These are phyloP conservation scores for Brachionus sp. DNA, from an alignment of 1,140 invertebrate genomes.

Conservation along the genomic window DNA sequence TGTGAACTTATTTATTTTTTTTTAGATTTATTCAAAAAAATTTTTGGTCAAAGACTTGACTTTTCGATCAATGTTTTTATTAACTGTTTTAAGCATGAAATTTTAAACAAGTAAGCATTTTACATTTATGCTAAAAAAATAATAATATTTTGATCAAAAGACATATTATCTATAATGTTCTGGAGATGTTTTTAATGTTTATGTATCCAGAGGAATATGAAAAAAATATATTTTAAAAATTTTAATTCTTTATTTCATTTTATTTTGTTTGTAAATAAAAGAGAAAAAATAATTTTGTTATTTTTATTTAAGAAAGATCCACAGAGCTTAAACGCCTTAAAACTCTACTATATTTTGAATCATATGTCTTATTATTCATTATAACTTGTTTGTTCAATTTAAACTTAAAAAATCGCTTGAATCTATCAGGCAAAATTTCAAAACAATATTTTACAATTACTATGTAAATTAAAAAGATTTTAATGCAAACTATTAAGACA, in stretches of 20 bases:
- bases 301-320: background rate
- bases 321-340: background rate
- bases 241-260: background rate
- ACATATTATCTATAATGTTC: background rate
- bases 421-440: background rate
- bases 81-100: background rate
- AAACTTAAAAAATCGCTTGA: background rate
- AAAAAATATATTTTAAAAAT: background rate
- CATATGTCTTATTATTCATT: background rate
- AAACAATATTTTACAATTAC: conserved; percentile 66
- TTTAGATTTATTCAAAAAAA: background rate
- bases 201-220: background rate
- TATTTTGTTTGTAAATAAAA: background rate
- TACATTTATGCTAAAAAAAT: background rate
- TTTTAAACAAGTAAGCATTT: conserved; percentile 22
- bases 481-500: background rate
- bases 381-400: background rate
- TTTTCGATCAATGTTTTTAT: background rate
- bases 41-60: conserved; percentile 14
- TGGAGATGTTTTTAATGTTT: background rate
- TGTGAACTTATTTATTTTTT: background rate
- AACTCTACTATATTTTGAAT: background rate
- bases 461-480: conserved; percentile 62
- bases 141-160: background rate
- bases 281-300: background rate